Evolutionary conservation across 2,888 invertebrate genomes (phyloP).

Genomic region (Cephus sareptanus): DNA sequence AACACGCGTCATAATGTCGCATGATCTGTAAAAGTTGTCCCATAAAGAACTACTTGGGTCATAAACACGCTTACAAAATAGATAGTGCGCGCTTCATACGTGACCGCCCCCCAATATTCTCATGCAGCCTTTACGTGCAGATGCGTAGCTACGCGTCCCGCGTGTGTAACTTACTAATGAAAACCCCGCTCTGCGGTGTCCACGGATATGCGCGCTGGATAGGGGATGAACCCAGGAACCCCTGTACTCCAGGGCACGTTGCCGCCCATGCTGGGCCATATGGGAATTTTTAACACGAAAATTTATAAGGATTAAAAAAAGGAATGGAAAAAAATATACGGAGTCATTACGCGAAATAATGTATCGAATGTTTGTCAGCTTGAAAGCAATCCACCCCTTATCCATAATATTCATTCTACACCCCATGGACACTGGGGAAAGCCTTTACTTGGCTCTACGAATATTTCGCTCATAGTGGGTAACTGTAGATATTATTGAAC

Average conservation of each 20-base stretch:
- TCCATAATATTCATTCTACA: too few relatives aligned
- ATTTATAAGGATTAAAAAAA: background rate
- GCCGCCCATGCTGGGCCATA: background rate
- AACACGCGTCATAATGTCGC: slow-evolving; percentile 3
- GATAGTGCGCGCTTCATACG: slow-evolving; percentile 1
- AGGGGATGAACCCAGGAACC: slow-evolving; percentile 10
- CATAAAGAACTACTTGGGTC: slow-evolving; percentile 13
- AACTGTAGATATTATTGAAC: too few relatives aligned
- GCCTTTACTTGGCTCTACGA: too few relatives aligned
- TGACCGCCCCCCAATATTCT: background rate
- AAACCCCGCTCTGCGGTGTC: slow-evolving; percentile 12
- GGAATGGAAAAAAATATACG: too few relatives aligned
- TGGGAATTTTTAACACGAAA: slow-evolving; percentile 1
- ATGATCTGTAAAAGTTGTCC: slow-evolving; percentile 18
- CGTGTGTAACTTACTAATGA: slow-evolving; percentile 22
- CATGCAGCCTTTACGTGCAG: background rate
- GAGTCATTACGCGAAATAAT: slow-evolving; percentile 5
- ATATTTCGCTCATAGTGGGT: too few relatives aligned
- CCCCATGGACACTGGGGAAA: too few relatives aligned
- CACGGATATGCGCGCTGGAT: slow-evolving; percentile 14
- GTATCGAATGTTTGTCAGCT: background rate
- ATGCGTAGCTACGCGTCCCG: slow-evolving; percentile 10
- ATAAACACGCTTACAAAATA: slow-evolving; percentile 16
- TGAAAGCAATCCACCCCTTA: too few relatives aligned
- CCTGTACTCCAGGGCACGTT: background rate